Base-by-base conservation (phyloP, 2,888 invertebrate species). In the Dexiosoma caninum region DNA sequence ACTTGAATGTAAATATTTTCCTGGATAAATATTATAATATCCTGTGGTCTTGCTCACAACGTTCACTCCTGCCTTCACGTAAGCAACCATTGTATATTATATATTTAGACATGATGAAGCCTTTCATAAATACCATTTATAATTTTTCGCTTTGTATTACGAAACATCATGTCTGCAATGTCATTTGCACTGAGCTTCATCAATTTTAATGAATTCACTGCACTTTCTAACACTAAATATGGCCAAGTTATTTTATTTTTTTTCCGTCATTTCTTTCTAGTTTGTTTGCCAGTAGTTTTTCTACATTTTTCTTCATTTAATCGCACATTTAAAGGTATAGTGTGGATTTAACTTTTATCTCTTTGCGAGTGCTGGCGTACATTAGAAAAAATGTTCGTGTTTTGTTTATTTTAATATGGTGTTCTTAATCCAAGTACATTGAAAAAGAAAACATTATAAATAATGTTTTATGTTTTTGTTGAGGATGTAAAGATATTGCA, bases 171-270 rank as follows among this genome's bases (percentile, higher is more conserved):
- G 76, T 62, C 76, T 67, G 67, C 78, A 71, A 64, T 77, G 72
- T 53, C 74, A 74, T 66, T 77, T 77, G n/a, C 59, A 69, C 60
- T 67, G 60, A 32, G 80, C 80, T 78, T 83, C 80, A 83, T 82
- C 82, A 76, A 78, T 78, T 78, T 81, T 77, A 75, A 81, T 79
- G 80, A 80, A 82, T 78, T 57, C 70, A 44, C 62, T 70, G 69
- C 76, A 71, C 70, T 59, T 70, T 78, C 49, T 70, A 69, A 57
- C 35, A 30, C 40, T 57, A 23, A 78, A 78, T 51, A 66, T 35
- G 49, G 40, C 27, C 49, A 35, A 42, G 10, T 32, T 60, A 40
- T 67, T 8, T 12, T 23, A 0, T 23, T 2, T 32, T 62, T 9
- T n/a, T 32, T 42, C 8, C 8, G 32, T 2, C 21, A 62, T 62